Base-by-base conservation (phyloP, 2,888 invertebrate species). In the Troides aeacus region DNA sequence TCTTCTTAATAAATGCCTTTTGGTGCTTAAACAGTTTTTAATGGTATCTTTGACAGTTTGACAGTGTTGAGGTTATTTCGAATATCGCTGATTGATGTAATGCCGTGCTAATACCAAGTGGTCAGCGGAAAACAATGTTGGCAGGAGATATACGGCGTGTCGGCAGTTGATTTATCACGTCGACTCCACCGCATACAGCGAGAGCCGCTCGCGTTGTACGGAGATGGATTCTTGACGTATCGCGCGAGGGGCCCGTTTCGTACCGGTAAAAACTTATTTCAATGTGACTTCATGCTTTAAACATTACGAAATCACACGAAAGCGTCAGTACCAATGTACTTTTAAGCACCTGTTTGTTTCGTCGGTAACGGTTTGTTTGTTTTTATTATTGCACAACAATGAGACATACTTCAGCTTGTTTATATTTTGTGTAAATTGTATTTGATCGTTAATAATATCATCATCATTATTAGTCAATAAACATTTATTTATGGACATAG, bases 71-170 rank as follows among this genome's bases (percentile, higher is more conserved):
- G 46, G 15, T 12, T 46, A 74, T 76, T 77, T 72, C 75, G 78
- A 76, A 76, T 76, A 76, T 72, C 75, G 78, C 77, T 81, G 79
- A 82, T 82, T 77, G 80, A 83, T 81, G 79, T 76, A 75, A 73
- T 74, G 72, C 75, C 65, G 75, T 79, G 75, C 74, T 72, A 75
- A 77, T 76, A 77, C 76, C 75, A 79, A 75, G 74, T 74, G 74
- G 75, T 76, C 76, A 76, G 76, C 79, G 76, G 79, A 79, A 79
- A 83, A 83, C 84, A 85, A 84, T 85, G 85, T 87, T 80, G 78
- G 74, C 76, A 72, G 71, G 77, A 85, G 88, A 91, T 89, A 88
- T 88, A 90, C 85, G 84, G 85, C 81, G 84, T 89, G 90, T 86
- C 89, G 82, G 75, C 66, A 70, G 70, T 78, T 89, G 89, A 90